Evolutionary conservation across 1,140 invertebrate species (phyloP).

Genomic region (Drosophila saltans): DNA sequence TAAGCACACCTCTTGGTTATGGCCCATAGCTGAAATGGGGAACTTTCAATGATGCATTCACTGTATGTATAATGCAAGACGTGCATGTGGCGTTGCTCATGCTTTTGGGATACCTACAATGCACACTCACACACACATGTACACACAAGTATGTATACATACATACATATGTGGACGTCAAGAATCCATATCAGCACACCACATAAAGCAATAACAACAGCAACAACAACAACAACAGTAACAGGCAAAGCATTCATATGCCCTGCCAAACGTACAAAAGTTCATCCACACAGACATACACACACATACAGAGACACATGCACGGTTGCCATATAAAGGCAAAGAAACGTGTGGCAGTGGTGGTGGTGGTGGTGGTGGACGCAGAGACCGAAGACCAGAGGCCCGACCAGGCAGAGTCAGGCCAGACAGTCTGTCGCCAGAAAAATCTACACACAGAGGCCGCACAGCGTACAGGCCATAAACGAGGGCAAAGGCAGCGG

Average conservation of each 20-base stretch:
- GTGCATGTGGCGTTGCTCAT: constrained; percentile 39
- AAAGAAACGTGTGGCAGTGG: constrained; percentile 43
- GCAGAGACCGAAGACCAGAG: constrained; percentile 27
- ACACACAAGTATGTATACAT: background rate
- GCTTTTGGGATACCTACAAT: constrained; percentile 55
- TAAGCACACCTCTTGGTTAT: too few species aligned
- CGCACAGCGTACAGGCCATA: constrained; percentile 34
- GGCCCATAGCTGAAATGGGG: background rate
- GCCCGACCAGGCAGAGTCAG: constrained; percentile 52
- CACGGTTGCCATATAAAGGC: constrained; percentile 57
- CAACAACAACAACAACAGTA: constrained; percentile 52
- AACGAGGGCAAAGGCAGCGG: constrained; percentile 42
- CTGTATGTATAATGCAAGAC: constrained; percentile 33
- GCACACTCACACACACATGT: constrained; percentile 19
- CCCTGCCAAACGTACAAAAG: constrained; percentile 66
- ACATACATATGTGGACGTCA: constrained; percentile 22
- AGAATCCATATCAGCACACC: constrained; percentile 72
- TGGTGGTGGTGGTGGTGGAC: background rate
- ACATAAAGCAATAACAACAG: constrained; percentile 44
- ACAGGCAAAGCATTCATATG: constrained; percentile 48
- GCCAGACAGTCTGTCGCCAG: constrained; percentile 80
- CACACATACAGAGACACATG: constrained; percentile 5
- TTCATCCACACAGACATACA: constrained; percentile 54
- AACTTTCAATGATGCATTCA: background rate
- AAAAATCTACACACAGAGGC: constrained; percentile 70